Base-by-base conservation (phyloP, 1,140 invertebrate genomes). In the Mylabris phalerata region DNA sequence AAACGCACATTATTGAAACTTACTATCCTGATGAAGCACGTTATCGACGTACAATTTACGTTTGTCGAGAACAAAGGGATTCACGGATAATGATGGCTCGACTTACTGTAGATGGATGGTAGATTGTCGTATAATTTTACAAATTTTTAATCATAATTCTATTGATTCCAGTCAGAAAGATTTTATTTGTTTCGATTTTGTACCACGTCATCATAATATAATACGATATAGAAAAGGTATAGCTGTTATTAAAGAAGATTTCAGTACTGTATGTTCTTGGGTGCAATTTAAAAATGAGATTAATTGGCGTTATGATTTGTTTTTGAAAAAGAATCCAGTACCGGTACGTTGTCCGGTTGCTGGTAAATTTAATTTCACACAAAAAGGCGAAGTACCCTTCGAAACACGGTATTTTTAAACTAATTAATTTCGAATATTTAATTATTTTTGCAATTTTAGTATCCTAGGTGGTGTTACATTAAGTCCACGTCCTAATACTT, bases 141-240 rank as follows among this genome's bases (percentile, higher is more conserved):
- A 19, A 19, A 19, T 52, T 44, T 52, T 43, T 25, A 25, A 19
- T 19, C 19, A 19, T 19, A 9, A 26, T 52, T 48, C 3, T 59
- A 10, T 48, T 60, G 50, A 51, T 61, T 57, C 4, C 71, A 91
- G 94, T 77, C 95, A 98, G 78, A 95, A 96, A 69, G 95, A 98
- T 83, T 98, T 92, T 70, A 85, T 98, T 6, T 98, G 96, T 70
- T 97, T 96, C 69, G 93, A 98, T 72, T 96, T 98, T 74, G 85
- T 98, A 9, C 90, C 93, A 0, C 82, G 92, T 59, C 95, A 98
- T 80, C 94, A 98, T 67, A 98, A 97, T 73, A 83, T 98, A 62
- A 97, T 98, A 63, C 76, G 84, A 67, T 98, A 92, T 74, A 83
- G 95, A 63, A 90, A 88, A 75, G 93, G 95, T 57, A 72, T 93